Base-by-base conservation (phyloP, 1,140 invertebrate species). In the Drosophila azteca region DNA sequence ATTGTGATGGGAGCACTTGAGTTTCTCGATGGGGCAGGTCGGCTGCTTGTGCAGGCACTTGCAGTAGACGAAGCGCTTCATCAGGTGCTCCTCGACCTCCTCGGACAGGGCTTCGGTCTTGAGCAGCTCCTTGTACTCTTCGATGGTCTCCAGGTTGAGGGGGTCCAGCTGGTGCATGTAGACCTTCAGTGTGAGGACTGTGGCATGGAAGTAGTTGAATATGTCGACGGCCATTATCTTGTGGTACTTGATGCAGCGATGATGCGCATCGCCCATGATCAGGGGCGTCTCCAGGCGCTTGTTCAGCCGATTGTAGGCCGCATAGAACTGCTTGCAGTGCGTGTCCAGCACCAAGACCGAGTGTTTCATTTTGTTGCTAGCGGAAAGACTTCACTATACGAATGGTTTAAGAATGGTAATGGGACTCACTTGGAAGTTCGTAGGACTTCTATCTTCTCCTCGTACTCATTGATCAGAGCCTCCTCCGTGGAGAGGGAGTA, bases 131-230 rank as follows among this genome's bases (percentile, higher is more conserved):
- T 79, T 79, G 24, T 88, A 88, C 0, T 88, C 83, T 39, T 83
- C 83, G 6, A 88, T 68, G 48, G 71, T 84, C 20, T 83, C 84
- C 48, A 79, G 15, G 29, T 58, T 79, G 2, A 88, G 49, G 3
- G 83, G 83, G 41, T 88, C 83, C 54, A 89, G 50, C 35, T 89
- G 83, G 53, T 89, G 83, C 84, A 84, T 73, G 41, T 29, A 65
- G 45, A 75, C 84, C 48, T 88, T 88, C 2, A 83, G 43, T 48
- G 79, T 89, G 13, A 88, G 49, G 9, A 83, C 44, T 0, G 68
- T 48, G 1, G 83, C 64, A 39, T 89, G 55, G 1, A 68, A 77
- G 48, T 79, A 88, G 35, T 88, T 79, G 7, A 89, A 89, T 3
- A 89, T 83, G 49, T 88, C 83, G 20, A 52, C 63, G 15, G 69